Percentiles rank a stretch among this genome's conserved stretches.
phyloP scores from a whole-genome alignment of 37 sponge, comb jelly and placozoan genomes.

The Petrosia ficiformis region DNA sequence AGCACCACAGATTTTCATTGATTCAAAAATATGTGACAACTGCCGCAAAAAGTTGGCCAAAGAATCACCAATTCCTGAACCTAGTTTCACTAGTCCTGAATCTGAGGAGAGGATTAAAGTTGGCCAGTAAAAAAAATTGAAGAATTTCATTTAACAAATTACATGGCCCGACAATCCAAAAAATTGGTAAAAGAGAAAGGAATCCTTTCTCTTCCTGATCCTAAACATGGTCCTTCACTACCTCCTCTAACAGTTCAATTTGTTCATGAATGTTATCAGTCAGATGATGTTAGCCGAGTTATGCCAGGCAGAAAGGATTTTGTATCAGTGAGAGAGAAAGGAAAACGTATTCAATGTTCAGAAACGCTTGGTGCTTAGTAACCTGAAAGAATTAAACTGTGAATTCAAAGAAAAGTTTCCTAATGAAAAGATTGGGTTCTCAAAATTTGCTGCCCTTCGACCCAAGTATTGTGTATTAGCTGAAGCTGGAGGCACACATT shows the following conservation, averaged over 20 bases:
- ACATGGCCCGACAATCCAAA: slow-evolving; percentile 23
- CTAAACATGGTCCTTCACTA: slow-evolving; percentile 14
- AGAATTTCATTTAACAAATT: slow-evolving; percentile 15
- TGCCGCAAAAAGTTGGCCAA: background rate
- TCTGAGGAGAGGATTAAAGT: background rate
- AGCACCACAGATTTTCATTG: background rate
- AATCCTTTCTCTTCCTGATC: slow-evolving; percentile 17
- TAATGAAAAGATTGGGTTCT: slow-evolving; percentile 37
- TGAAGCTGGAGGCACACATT: slow-evolving; percentile 58
- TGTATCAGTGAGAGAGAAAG: slow-evolving; percentile 20
- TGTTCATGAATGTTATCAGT: slow-evolving; percentile 22
- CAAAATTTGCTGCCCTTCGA: slow-evolving; percentile 47
- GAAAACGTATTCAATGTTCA: slow-evolving; percentile 10
- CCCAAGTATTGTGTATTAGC: slow-evolving; percentile 52
- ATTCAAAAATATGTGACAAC: slow-evolving; percentile 4
- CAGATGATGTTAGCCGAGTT: slow-evolving; percentile 29
- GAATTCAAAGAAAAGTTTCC: slow-evolving; percentile 34
- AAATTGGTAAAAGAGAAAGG: slow-evolving; percentile 28
- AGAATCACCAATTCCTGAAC: no score
- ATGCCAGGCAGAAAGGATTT: slow-evolving; percentile 62
- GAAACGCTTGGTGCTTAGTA: slow-evolving; percentile 50
- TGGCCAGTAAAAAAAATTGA: slow-evolving; percentile 10
- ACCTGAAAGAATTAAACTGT: slow-evolving; percentile 34
- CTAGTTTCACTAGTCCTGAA: background rate
- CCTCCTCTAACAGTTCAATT: slow-evolving; percentile 7